phyloP scores from a whole-genome alignment of 2,888 invertebrate genomes.

The Choreutis nemorana region DNA sequence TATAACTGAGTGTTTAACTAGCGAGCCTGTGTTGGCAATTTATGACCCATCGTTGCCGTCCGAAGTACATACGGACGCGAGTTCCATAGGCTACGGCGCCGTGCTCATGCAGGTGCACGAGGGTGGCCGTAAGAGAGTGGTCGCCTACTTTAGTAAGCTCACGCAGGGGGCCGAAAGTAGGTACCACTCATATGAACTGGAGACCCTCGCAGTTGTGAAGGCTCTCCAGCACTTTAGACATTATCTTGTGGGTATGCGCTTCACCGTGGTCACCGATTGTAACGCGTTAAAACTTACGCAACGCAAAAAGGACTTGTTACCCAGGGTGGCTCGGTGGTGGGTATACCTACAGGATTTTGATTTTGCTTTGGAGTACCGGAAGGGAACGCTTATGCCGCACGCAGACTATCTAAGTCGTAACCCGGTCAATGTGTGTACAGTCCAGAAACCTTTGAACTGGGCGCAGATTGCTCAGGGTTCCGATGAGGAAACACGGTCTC shows the following conservation, averaged over 20 bases:
- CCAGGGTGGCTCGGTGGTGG: conserved; percentile 13
- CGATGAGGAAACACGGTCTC: conserved; percentile 3
- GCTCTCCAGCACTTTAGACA: conserved; percentile 5
- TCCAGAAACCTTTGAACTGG: conserved; percentile 5
- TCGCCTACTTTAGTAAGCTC: too few relatives aligned
- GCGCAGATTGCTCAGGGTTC: conserved; percentile 5
- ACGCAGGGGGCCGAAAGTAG: conserved; percentile 4
- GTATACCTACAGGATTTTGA: conserved; percentile 12
- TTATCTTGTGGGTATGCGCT: conserved; percentile 3
- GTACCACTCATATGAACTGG: conserved; percentile 4
- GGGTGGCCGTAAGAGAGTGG: neutral
- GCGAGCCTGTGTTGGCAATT: too few relatives aligned
- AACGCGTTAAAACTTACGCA: conserved; percentile 8
- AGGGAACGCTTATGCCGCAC: conserved; percentile 7
- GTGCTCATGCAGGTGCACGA: conserved; percentile 13
- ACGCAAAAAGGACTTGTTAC: conserved; percentile 11
- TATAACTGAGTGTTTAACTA: too few relatives aligned
- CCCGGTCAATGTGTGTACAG: conserved; percentile 2
- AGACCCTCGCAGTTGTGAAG: conserved; percentile 5
- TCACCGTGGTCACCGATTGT: conserved; percentile 7
- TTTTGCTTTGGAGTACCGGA: conserved; percentile 12
- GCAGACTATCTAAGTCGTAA: conserved; percentile 6
- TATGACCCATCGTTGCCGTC: conserved; percentile 10
- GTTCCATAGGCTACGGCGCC: conserved; percentile 14
- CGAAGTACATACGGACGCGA: conserved; percentile 19